Percentiles rank a stretch among this genome's conserved stretches.
Evolutionary conservation across 2,113 vertebrate genomes (phyloP).

Genomic region (Xenopus borealis): DNA sequence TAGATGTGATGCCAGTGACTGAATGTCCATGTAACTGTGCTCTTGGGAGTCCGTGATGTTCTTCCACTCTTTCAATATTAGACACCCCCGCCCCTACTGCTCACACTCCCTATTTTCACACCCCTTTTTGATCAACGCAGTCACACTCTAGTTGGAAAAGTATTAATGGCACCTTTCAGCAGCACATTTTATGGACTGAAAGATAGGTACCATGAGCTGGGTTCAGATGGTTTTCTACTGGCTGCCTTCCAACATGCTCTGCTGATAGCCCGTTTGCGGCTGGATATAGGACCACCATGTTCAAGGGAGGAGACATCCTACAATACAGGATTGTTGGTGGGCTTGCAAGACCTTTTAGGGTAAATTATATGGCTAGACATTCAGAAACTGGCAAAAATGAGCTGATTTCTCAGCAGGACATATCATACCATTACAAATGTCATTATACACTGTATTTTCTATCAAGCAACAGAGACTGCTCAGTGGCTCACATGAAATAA

Average conservation of each 20-base stretch:
- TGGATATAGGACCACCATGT: constrained; percentile 30
- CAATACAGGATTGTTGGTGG: constrained; percentile 5
- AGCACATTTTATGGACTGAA: constrained; percentile 40
- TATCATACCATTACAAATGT: background rate
- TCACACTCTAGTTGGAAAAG: constrained; percentile 31
- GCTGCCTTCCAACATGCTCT: constrained; percentile 28
- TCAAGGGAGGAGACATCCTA: constrained; percentile 2
- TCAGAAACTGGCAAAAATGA: background rate
- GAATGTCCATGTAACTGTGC: constrained; percentile 35
- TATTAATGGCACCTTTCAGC: constrained; percentile 42
- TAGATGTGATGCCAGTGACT: constrained; percentile 28
- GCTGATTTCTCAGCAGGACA: constrained; percentile 5
- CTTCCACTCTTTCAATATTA: constrained; percentile 18
- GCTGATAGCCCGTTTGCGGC: constrained; percentile 23
- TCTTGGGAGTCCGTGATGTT: constrained; percentile 33
- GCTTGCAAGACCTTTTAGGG: constrained; percentile 18
- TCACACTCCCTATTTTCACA: constrained; percentile 25
- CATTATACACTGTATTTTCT: background rate
- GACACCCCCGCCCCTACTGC: constrained; percentile 11
- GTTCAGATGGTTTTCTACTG: constrained; percentile 22
- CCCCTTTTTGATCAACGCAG: constrained; percentile 31
- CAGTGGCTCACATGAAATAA: background rate
- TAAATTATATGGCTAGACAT: constrained; percentile 6
- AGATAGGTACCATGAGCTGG: constrained; percentile 42
- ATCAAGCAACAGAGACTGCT: background rate